Conservation (phyloP, 2,888 invertebrate genomes). For the Idaea biselata region DNA sequence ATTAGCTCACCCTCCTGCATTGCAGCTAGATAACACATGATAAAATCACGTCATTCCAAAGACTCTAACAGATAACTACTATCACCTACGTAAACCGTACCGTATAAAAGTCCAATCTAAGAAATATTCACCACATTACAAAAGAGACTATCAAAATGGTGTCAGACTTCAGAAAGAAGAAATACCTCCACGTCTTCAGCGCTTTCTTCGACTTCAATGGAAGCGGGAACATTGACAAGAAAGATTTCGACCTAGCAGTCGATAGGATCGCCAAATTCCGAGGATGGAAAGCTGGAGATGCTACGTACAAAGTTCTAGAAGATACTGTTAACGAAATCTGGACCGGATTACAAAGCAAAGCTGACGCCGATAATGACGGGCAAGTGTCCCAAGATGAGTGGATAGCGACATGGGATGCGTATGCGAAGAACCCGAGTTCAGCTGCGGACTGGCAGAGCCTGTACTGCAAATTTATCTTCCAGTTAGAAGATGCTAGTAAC, state of each 20-base stretch:
- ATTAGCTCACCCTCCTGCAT: conserved; percentile 26
- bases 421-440: conserved; percentile 80
- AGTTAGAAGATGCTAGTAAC: conserved; percentile 91
- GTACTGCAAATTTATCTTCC: conserved; percentile 93
- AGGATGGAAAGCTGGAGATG: conserved; percentile 88
- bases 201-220: conserved; percentile 94
- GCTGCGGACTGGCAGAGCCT: conserved; percentile 90
- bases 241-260: conserved; percentile 91
- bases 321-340: conserved; percentile 89
- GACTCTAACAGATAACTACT: conserved; percentile 24
- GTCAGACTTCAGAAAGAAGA: conserved; percentile 94
- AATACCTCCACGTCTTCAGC: conserved; percentile 91
- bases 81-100: conserved; percentile 22
- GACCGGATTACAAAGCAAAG: conserved; percentile 89
- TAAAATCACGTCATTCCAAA: conserved; percentile 13
- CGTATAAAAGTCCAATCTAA: conserved; percentile 15
- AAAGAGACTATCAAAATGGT: conserved; percentile 73
- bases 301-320: conserved; percentile 87
- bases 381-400: conserved; percentile 80
- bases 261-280: conserved; percentile 90
- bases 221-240: conserved; percentile 92
- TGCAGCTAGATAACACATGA: conserved; percentile 30
- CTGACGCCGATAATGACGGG: conserved; percentile 92
- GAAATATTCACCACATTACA: conserved; percentile 10
- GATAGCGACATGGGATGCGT: conserved; percentile 83